These are phyloP conservation scores for Tipula unca DNA, from an alignment of 2,888 invertebrate species.

Conservation along the genomic window DNA sequence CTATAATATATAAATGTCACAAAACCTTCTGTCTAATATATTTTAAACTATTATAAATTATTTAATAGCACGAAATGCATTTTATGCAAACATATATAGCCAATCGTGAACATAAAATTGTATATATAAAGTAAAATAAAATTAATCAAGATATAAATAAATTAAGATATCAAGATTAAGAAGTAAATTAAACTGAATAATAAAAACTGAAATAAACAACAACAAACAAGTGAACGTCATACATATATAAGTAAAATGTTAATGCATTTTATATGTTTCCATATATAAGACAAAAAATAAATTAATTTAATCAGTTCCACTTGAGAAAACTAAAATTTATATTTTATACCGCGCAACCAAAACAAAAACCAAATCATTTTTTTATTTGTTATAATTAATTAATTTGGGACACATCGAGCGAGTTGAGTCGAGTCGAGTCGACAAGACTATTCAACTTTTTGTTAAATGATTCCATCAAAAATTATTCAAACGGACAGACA, in stretches of 20 bases:
- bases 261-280: not conserved
- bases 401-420: not conserved
- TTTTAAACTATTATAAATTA: not conserved
- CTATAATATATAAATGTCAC: not conserved
- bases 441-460: not conserved
- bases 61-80: not conserved
- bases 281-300: not conserved
- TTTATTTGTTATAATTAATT: not conserved
- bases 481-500: not conserved
- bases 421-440: not conserved
- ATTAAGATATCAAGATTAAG: not conserved
- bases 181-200: not conserved
- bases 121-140: not conserved
- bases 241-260: not conserved
- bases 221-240: not conserved
- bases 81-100: not conserved
- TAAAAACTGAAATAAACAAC: not conserved
- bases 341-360: not conserved
- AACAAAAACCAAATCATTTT: not conserved
- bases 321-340: not conserved
- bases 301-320: not conserved
- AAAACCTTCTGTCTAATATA: not conserved
- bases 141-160: constrained; percentile 8
- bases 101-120: not conserved
- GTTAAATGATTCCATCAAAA: not conserved